Conservation (phyloP, 2,888 invertebrate genomes). For the Oasisia sp. region DNA sequence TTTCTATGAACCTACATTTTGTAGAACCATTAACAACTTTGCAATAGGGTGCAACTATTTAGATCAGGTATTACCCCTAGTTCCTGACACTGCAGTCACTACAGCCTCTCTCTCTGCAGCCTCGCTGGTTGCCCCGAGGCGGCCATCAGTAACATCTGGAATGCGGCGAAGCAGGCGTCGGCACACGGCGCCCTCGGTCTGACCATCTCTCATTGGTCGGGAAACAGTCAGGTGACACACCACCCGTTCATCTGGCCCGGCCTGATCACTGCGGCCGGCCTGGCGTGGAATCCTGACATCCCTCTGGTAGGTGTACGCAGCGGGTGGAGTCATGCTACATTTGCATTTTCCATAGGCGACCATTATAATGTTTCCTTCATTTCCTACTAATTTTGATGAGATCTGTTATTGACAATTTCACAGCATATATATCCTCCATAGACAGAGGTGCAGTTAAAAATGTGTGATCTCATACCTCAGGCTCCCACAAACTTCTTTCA, state of each 20-base stretch:
- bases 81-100: not conserved
- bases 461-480: no score
- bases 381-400: no score
- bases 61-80: not conserved
- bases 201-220: conserved; percentile 73
- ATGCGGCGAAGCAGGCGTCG: conserved; percentile 69
- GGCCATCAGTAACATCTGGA: conserved; percentile 71
- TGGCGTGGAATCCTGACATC: conserved; percentile 71
- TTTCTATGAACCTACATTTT: no score
- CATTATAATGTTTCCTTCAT: no score
- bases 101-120: conserved; percentile 51
- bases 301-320: conserved; percentile 61
- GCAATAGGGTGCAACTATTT: no score
- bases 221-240: conserved; percentile 72
- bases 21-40: no score
- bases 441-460: no score
- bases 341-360: no score
- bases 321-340: no score
- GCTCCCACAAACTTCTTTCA: no score
- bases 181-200: conserved; percentile 69
- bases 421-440: no score
- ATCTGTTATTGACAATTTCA: no score
- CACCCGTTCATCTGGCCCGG: conserved; percentile 73
- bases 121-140: conserved; percentile 73
- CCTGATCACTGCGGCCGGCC: conserved; percentile 70